Evolutionary conservation across 92 coral and sea anemone genomes (phyloP).

Genomic region (Pocillopora grandis): DNA sequence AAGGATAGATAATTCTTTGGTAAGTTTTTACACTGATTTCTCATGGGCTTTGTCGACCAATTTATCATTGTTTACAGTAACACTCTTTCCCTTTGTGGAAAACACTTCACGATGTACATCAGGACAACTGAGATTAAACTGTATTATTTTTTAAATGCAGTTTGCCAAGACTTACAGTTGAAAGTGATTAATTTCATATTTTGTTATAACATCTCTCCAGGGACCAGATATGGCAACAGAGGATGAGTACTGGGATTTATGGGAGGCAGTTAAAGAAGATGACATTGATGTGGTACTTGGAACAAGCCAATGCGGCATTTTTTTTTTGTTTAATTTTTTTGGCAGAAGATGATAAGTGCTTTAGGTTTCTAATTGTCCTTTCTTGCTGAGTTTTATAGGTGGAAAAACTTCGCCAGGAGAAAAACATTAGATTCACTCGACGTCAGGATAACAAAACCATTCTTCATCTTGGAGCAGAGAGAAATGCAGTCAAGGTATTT

Average conservation of each 20-base stretch:
- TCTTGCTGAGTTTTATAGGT: constrained; percentile 41
- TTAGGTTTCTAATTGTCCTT: too few species aligned
- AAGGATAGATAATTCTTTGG: not conserved
- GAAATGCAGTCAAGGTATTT: constrained; percentile 71
- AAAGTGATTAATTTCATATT: too few species aligned
- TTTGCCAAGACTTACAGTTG: too few species aligned
- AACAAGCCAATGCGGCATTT: not conserved
- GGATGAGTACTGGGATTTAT: constrained; percentile 89
- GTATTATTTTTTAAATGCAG: too few species aligned
- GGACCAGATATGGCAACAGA: constrained; percentile 77
- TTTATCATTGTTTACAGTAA: not conserved
- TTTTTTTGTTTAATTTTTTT: not conserved
- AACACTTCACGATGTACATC: too few species aligned
- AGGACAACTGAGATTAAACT: too few species aligned
- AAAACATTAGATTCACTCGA: constrained; percentile 77
- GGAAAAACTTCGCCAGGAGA: constrained; percentile 57
- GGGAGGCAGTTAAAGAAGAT: constrained; percentile 92
- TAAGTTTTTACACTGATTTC: not conserved
- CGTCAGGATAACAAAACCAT: constrained; percentile 90
- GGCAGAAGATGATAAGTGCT: not conserved
- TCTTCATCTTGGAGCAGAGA: constrained; percentile 81
- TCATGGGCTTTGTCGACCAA: not conserved
- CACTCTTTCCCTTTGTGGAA: too few species aligned
- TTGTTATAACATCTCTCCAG: constrained; percentile 2
- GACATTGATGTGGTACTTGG: constrained; percentile 67